These are phyloP conservation scores for Ophion slaviceki DNA, from an alignment of 2,888 invertebrate genomes.

Conservation along the genomic window DNA sequence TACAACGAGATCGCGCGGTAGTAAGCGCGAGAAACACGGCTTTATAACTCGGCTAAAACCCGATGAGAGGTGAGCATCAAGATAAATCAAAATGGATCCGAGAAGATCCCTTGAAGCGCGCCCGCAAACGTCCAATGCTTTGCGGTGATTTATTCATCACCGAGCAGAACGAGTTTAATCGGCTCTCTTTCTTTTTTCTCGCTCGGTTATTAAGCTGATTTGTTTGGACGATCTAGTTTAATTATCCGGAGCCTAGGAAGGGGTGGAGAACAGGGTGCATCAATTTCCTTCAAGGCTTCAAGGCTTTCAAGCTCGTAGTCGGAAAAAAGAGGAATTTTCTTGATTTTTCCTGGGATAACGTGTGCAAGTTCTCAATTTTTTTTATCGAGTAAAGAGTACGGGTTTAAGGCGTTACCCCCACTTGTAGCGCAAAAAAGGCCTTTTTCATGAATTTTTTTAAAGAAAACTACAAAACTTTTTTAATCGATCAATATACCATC, in stretches of 20 bases:
- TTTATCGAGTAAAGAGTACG: no score
- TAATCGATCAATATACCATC: no score
- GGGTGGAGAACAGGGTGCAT: no score
- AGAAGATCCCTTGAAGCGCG: conserved; percentile 21
- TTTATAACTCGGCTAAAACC: conserved; percentile 38
- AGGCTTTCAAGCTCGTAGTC: no score
- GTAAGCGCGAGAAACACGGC: conserved; percentile 51
- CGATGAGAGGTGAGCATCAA: conserved; percentile 57
- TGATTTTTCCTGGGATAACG: no score
- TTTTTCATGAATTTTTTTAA: no score
- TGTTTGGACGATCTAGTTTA: conserved; percentile 1
- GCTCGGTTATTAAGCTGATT: conserved; percentile 13
- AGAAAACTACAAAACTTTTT: no score
- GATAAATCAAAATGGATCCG: conserved; percentile 58
- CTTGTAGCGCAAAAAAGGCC: no score
- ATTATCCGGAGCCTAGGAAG: conserved; percentile 1
- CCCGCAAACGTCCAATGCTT: conserved; percentile 31
- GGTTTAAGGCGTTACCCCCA: no score
- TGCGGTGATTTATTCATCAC: conserved; percentile 51
- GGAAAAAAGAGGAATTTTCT: no score
- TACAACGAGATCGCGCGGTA: conserved; percentile 45
- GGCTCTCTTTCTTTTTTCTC: not conserved
- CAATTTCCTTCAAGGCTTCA: no score
- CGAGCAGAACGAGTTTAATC: conserved; percentile 23
- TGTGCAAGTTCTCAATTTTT: no score